Evolutionary conservation across 92 coral and sea anemone genomes (phyloP), one percentile per base, ranked within the genome.

Genomic region (Phenganax subtilis): DNA sequence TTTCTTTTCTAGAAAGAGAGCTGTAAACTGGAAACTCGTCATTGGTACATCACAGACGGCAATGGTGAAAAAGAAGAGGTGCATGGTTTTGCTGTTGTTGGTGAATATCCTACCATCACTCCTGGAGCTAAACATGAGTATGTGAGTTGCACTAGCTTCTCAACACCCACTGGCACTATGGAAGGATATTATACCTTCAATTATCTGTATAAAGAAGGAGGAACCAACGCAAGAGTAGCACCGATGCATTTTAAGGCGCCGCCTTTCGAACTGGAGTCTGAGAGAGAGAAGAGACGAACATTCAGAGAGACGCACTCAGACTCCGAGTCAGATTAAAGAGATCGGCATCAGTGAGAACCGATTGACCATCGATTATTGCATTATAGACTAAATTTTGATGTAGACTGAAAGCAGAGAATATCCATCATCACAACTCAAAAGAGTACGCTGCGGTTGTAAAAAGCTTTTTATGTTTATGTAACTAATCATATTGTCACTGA

Each of bases 11-110:
- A 96, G 99, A 71, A 84, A 66, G 72, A 85, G 57, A 92, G 88
- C 72, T 90, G 94, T 75, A 89, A 87, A 80, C 86, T 96, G 27
- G 88, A 91, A 57, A 96, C 99, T 10, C 86, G 99, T 66, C 97
- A 96, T 85, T 96, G 99, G 99, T 92, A 76, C 64, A 96, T 96
- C 74, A 90, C 96, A 11, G 94, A 96, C 54, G 96, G 92, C 11
- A 80, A 85, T 75, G 97, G 93, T 7, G 80, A 75, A 17, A 90
- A 89, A 71, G 97, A 94, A 54, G 99, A 96, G 62, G 99, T 92
- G 1, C 96, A 92, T 71, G 97, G 97, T 51, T 88, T 86, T 52
- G 99, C 96, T 7, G 97, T 96, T 27, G 96, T 96, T 5, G 99
- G 99, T 29, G 87, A 81, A 57, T 87, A 85, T 81, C 99, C 99